These are phyloP conservation scores for Amblyopsis hoosieri DNA, from an alignment of 2,797 vertebrate species.

Conservation along the genomic window DNA sequence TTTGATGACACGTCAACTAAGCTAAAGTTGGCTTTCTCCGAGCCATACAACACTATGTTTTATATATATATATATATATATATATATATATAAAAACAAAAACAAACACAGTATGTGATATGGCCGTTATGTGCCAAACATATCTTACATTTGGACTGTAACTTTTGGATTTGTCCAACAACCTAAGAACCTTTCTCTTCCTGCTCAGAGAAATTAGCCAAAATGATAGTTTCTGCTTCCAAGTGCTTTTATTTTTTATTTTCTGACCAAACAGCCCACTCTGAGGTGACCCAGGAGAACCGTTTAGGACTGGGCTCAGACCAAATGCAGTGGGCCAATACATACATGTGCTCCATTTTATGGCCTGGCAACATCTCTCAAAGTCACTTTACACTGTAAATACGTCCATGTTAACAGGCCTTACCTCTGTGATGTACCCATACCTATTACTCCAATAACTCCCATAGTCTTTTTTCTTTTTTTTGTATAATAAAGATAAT, in stretches of 20 bases:
- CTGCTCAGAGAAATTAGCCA: conserved; percentile 48
- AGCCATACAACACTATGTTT: neutral
- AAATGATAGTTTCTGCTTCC: conserved; percentile 61
- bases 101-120: conserved; percentile 18
- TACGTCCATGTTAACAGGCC: conserved; percentile 11
- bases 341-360: conserved; percentile 53
- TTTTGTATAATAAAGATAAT: too few species aligned
- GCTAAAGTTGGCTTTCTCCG: conserved; percentile 16
- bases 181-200: conserved; percentile 43
- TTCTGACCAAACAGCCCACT: conserved; percentile 59
- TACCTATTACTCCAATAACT: too few species aligned
- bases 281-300: conserved; percentile 51
- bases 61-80: neutral
- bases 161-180: conserved; percentile 49
- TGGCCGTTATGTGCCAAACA: conserved; percentile 30
- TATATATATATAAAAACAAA: conserved; percentile 15
- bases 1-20: conserved; percentile 23
- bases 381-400: conserved; percentile 18
- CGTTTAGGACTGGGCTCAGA: conserved; percentile 34
- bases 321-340: conserved; percentile 51
- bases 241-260: conserved; percentile 65
- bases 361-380: conserved; percentile 44
- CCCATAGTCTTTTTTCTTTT: too few species aligned
- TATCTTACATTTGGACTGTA: conserved; percentile 53
- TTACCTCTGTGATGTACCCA: neutral